A percentile compares a stretch with the other conserved stretches of the same genome.
These are phyloP conservation scores for Seriola aureovittata DNA, from an alignment of 2,113 vertebrate species.

Conservation along the genomic window DNA sequence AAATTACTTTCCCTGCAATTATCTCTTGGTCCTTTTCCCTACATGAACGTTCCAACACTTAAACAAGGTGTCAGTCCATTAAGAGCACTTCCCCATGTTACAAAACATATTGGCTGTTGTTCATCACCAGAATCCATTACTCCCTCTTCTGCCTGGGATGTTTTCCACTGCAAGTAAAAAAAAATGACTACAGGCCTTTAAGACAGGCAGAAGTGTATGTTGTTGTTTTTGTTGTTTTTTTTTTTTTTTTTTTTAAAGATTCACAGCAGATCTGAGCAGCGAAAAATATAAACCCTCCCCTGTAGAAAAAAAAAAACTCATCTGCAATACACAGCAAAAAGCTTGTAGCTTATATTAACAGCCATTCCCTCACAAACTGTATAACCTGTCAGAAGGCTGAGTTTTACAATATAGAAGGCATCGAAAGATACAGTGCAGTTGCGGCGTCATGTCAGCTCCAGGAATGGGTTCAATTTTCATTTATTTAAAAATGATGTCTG, in stretches of 20 bases:
- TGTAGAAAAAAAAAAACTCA: background rate
- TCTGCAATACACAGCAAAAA: slow-evolving; percentile 51
- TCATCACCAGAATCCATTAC: slow-evolving; percentile 59
- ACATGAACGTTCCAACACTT: slow-evolving; percentile 2
- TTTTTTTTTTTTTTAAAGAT: slow-evolving; percentile 19
- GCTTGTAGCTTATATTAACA: slow-evolving; percentile 60
- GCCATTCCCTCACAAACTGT: slow-evolving; percentile 43
- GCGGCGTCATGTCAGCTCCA: slow-evolving; percentile 39
- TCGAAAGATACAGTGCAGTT: slow-evolving; percentile 46
- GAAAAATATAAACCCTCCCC: slow-evolving; percentile 26
- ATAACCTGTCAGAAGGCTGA: slow-evolving; percentile 65
- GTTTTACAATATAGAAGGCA: slow-evolving; percentile 52
- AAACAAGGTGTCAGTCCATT: slow-evolving; percentile 28
- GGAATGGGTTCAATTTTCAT: slow-evolving; percentile 56
- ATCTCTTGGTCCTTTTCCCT: background rate
- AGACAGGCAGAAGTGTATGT: slow-evolving; percentile 44
- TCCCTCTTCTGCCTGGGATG: slow-evolving; percentile 9
- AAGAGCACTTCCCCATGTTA: slow-evolving; percentile 12
- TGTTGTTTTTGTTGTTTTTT: background rate
- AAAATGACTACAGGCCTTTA: slow-evolving; percentile 53
- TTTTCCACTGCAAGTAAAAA: slow-evolving; percentile 37
- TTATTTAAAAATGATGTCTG: slow-evolving; percentile 61
- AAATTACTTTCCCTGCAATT: slow-evolving; percentile 25
- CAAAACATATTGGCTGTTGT: slow-evolving; percentile 56
- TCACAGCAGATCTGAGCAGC: slow-evolving; percentile 47